phyloP scores from a whole-genome alignment of 2,113 vertebrate species.

The Peromyscus leucopus region DNA sequence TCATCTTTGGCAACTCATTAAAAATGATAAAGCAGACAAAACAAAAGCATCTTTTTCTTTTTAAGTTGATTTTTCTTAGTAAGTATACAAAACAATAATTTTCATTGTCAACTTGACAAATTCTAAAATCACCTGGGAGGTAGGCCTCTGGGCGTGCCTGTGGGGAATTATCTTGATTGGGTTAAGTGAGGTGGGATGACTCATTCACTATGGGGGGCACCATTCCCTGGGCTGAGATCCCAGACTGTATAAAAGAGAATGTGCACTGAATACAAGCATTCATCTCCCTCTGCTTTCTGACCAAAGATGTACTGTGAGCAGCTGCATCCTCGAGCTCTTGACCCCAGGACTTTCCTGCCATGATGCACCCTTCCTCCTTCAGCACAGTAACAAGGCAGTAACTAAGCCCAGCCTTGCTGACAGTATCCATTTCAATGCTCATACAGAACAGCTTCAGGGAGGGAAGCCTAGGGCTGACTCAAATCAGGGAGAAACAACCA shows the following conservation, averaged over 20 bases:
- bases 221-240: neutral
- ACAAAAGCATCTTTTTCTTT: neutral
- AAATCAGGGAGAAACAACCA: neutral
- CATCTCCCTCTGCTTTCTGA: neutral
- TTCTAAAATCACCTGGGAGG: neutral
- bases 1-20: neutral
- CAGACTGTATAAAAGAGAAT: neutral
- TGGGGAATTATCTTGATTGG: neutral
- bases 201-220: neutral
- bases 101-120: neutral
- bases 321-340: neutral
- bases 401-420: neutral
- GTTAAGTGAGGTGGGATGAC: neutral
- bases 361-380: too few relatives aligned
- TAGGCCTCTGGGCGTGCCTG: neutral
- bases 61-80: neutral
- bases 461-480: neutral
- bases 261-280: neutral
- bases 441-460: neutral
- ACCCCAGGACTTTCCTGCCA: neutral
- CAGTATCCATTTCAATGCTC: neutral
- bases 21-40: conserved; percentile 10
- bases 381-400: neutral
- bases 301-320: neutral
- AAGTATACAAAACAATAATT: neutral